Evolutionary conservation across 2,888 invertebrate species (phyloP).

Genomic region (Spodoptera littoralis): DNA sequence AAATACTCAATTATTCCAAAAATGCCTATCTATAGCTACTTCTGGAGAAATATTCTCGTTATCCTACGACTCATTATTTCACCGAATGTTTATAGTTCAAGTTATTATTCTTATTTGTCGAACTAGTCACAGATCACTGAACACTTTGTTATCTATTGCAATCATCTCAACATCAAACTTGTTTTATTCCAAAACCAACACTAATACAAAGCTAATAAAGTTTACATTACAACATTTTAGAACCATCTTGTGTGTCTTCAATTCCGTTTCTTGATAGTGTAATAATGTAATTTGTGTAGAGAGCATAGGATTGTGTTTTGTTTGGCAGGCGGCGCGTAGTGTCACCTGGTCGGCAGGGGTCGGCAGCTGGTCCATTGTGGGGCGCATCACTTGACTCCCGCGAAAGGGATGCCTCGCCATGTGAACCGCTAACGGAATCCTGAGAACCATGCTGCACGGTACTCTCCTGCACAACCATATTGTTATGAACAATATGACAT

Average conservation of each 20-base stretch:
- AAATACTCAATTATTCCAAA: too few species aligned
- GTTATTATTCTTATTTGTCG: conserved; percentile 76
- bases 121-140: conserved; percentile 85
- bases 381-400: conserved; percentile 86
- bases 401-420: conserved; percentile 85
- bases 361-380: conserved; percentile 81
- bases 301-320: conserved; percentile 60
- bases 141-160: conserved; percentile 80
- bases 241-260: conserved; percentile 63
- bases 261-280: conserved; percentile 5
- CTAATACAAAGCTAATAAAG: conserved; percentile 62
- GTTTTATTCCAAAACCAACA: conserved; percentile 61
- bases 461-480: conserved; percentile 66
- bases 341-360: conserved; percentile 82
- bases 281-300: conserved; percentile 37
- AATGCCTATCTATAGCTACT: too few species aligned
- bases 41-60: too few species aligned
- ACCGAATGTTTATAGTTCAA: conserved; percentile 33
- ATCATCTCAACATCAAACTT: conserved; percentile 67
- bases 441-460: conserved; percentile 67
- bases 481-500: conserved; percentile 66
- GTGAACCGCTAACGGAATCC: conserved; percentile 83
- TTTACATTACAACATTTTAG: conserved; percentile 66
- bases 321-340: conserved; percentile 46
- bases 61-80: background rate